A percentile compares a stretch with the other conserved stretches of the same genome.
Evolutionary conservation across 2,888 invertebrate species (phyloP).

Genomic region (Drosophila neotestacea): DNA sequence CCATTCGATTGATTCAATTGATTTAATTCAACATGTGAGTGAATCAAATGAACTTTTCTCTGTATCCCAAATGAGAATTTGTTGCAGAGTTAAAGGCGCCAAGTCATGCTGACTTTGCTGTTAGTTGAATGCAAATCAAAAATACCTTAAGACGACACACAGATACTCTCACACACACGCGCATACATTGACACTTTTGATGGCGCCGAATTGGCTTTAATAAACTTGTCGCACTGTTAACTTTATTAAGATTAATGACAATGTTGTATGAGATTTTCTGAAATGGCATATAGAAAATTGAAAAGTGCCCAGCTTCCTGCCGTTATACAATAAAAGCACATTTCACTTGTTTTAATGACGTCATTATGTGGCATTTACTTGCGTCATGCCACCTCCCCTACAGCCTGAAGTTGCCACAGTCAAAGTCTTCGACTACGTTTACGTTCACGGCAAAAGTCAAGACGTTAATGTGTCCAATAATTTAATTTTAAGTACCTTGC

Average conservation of each 20-base stretch:
- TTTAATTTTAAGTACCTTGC: conserved; percentile 81
- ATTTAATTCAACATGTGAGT: conserved; percentile 24
- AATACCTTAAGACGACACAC: conserved; percentile 59
- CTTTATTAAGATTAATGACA: conserved; percentile 79
- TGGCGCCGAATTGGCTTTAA: conserved; percentile 76
- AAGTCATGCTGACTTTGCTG: conserved; percentile 53
- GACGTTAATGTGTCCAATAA: conserved; percentile 82
- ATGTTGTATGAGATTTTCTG: conserved; percentile 60
- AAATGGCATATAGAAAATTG: conserved; percentile 63
- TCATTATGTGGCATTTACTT: conserved; percentile 80
- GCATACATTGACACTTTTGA: conserved; percentile 26
- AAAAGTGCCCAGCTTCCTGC: conserved; percentile 57
- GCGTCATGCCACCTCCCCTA: conserved; percentile 35
- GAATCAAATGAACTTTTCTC: conserved; percentile 11
- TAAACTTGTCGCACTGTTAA: conserved; percentile 78
- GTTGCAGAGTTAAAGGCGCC: conserved; percentile 26
- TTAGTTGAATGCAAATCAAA: conserved; percentile 39
- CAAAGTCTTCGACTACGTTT: conserved; percentile 18
- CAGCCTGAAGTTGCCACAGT: neutral
- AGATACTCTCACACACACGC: conserved; percentile 7
- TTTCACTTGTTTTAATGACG: conserved; percentile 81
- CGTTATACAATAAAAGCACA: conserved; percentile 74
- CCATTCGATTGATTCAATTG: conserved; percentile 53
- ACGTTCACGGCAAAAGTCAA: conserved; percentile 66
- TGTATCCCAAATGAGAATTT: conserved; percentile 55